A percentile compares a stretch with the other conserved stretches of the same genome.
Conservation (phyloP, 2,888 invertebrate species). For the Rhabditoides inermis region DNA sequence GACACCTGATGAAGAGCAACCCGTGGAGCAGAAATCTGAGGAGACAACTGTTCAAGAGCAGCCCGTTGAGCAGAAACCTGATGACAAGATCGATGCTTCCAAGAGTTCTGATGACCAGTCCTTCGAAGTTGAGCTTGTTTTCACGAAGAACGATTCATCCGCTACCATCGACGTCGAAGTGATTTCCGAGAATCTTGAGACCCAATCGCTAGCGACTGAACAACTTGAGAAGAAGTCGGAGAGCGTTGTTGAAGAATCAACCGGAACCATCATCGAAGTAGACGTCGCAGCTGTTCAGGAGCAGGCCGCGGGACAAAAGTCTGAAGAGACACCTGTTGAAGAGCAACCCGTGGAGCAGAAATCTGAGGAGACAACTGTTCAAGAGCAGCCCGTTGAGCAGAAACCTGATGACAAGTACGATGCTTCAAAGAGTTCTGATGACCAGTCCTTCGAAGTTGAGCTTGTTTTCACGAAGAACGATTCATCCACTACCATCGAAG, state of each 20-base stretch:
- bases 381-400: no score
- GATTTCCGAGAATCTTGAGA: slow-evolving; percentile 6
- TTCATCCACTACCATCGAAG: slow-evolving; percentile 7
- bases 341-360: neutral
- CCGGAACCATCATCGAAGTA: neutral
- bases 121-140: slow-evolving; percentile 5
- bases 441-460: slow-evolving; percentile 4
- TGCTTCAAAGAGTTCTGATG: no score
- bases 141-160: slow-evolving; percentile 3
- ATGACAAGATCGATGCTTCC: slow-evolving; percentile 1
- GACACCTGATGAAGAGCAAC: slow-evolving; percentile 6
- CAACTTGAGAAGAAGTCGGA: no score
- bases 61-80: no score
- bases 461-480: slow-evolving; percentile 6
- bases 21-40: neutral
- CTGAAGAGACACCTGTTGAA: slow-evolving; percentile 9
- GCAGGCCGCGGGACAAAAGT: slow-evolving; percentile 6
- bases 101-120: no score
- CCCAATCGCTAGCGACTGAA: no score
- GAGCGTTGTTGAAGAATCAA: slow-evolving; percentile 1
- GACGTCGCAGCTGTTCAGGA: no score
- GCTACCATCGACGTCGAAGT: slow-evolving; percentile 12
- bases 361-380: no score
- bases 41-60: no score
- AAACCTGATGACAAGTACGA: neutral